Evolutionary conservation across 2,113 vertebrate species (phyloP), one percentile per base, ranked within the genome.

Genomic region (Saccopteryx bilineata): DNA sequence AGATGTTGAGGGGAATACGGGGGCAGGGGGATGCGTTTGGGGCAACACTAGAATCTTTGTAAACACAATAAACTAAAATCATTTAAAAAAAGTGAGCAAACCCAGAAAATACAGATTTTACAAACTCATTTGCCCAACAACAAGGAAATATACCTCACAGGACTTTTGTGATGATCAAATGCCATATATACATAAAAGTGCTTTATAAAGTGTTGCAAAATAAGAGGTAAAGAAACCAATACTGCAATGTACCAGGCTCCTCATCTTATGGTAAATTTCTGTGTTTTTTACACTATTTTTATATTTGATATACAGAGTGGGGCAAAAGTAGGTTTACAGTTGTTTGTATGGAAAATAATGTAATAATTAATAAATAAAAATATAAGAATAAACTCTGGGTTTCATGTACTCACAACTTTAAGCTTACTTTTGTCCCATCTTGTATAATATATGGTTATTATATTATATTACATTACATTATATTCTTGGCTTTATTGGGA

Each of bases 191-290:
- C 15, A 9, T 7, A 84, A n/a, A 82, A 56, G 18, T 60, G 18
- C 78, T 96, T 74, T 31, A 69, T 58, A 91, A 89, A 86, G 24
- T 75, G 5, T 52, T 81, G 31, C 54, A 92, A 87, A 63, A 61
- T 93, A 82, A 82, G 85, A 46, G 19, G 24, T 68, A 65, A 82
- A 72, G 14, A 48, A 75, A 84, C 18, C n/a, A 24, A 69, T 5
- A 48, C 28, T 85, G 5, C 11, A 89, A 72, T 12, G n/a, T 79
- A 48, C 26, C 68, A 89, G 54, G 66, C 46, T 93, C 33, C 58
- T 75, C 58, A 24, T 33, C 72, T 54, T 69, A 39, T 26, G n/a
- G 54, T 69, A 74, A 84, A 74, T 63, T 74, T 48, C 33, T 63
- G 15, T 66, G 15, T 74, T 74, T 87, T 86, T 85, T 83, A 60